These are phyloP conservation scores for Dromius quadrimaculatus DNA, from an alignment of 2,888 invertebrate genomes.

Conservation along the genomic window DNA sequence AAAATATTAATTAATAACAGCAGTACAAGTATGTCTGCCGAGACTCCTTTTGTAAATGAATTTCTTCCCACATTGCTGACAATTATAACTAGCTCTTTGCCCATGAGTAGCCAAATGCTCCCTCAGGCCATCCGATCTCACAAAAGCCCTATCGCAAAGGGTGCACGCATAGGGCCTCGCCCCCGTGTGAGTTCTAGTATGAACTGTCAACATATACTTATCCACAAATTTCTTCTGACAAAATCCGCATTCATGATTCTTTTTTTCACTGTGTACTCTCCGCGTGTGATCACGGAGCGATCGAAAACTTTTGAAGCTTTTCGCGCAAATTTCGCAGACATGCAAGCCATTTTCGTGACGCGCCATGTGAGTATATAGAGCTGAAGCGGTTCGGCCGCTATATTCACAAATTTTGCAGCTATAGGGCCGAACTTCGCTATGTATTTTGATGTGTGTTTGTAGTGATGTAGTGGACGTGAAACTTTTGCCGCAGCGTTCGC, in stretches of 20 bases:
- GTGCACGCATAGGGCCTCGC: conserved; percentile 60
- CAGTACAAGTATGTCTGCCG: conserved; percentile 59
- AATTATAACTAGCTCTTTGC: conserved; percentile 57
- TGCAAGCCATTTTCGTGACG: conserved; percentile 60
- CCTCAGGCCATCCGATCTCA: conserved; percentile 60
- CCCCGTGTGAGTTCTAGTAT: conserved; percentile 60
- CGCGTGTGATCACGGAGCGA: conserved; percentile 61
- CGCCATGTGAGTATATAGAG: conserved; percentile 61
- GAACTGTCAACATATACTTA: conserved; percentile 60
- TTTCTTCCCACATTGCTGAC: conserved; percentile 59
- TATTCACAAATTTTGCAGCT: conserved; percentile 60
- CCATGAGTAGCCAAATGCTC: conserved; percentile 60
- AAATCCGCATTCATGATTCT: conserved; percentile 60
- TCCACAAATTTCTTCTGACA: conserved; percentile 61
- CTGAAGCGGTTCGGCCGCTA: conserved; percentile 61
- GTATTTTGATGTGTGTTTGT: conserved; percentile 59
- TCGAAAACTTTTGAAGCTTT: conserved; percentile 60
- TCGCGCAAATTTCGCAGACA: conserved; percentile 61
- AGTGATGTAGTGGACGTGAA: conserved; percentile 60
- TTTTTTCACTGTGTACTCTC: conserved; percentile 59
- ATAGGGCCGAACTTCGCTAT: conserved; percentile 59
- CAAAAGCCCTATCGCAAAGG: conserved; percentile 60
- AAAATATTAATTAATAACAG: conserved; percentile 37
- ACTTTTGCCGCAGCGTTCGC: conserved; percentile 60
- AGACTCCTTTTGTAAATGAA: conserved; percentile 60